Conservation (phyloP, 2,113 vertebrate species). For the Nestor notabilis region DNA sequence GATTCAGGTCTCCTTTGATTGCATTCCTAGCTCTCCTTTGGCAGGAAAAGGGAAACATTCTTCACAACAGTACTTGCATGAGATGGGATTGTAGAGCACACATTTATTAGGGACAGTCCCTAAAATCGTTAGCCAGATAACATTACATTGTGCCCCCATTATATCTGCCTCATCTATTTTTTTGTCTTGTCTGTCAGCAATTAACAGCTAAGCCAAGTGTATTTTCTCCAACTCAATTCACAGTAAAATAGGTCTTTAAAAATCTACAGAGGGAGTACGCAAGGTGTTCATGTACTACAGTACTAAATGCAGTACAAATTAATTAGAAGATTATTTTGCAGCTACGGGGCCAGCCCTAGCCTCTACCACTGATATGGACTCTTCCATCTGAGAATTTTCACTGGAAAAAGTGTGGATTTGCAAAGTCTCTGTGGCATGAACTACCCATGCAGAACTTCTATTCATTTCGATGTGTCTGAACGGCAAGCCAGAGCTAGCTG, state of each 20-base stretch:
- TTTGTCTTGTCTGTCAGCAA: constrained; percentile 40
- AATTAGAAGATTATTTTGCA: neutral
- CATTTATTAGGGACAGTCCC: neutral
- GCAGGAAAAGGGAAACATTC: neutral
- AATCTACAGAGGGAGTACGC: neutral
- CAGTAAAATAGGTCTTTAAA: neutral
- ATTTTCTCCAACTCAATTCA: constrained; percentile 4
- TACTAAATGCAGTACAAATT: neutral
- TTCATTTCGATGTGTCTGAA: neutral
- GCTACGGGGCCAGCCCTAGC: neutral
- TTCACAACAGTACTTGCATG: neutral
- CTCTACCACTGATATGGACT: neutral
- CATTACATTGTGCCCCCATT: constrained; percentile 2
- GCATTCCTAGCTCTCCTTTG: neutral
- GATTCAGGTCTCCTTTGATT: neutral
- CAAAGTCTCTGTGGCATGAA: neutral
- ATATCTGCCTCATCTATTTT: constrained; percentile 11
- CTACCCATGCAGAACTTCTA: neutral
- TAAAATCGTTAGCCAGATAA: neutral
- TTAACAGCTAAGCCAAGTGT: constrained; percentile 6
- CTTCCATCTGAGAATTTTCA: neutral
- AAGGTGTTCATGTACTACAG: neutral
- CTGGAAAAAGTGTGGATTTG: neutral
- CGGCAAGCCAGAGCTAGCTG: neutral
- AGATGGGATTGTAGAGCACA: neutral